Evolutionary conservation across 2,113 vertebrate species (phyloP), one percentile per base, ranked within the genome.

Genomic region (Columba livia): DNA sequence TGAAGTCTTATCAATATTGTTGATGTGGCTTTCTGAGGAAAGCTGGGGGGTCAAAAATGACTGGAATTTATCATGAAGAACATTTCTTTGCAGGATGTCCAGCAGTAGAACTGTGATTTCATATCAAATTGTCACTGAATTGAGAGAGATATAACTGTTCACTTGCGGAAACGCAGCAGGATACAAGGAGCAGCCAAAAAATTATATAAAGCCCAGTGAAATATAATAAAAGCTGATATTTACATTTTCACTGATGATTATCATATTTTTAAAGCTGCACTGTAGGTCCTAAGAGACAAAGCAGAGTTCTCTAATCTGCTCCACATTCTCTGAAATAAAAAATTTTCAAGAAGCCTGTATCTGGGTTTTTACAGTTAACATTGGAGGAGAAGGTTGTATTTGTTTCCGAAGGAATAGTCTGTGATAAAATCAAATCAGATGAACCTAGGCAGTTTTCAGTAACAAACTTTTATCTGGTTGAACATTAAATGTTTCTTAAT

Each of bases 1-100:
- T 47, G 96, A 97, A 97, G 89, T 95, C 96, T 97, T 98, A 98
- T 97, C 97, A 95, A 94, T 98, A 97, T 72, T 91, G 94, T 95
- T 97, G 93, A 94, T 96, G 94, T 31, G 75, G 85, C 60, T 97
- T 91, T 98, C 93, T 70, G 70, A 95, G 96, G 95, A 97, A 97
- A 97, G 77, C 85, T 82, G 90, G 92, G 92, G 97, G 95, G 97
- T 97, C 97, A 98, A 96, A 98, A 98, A 97, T 96, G 82, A 83
- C 90, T 95, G 85, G 67, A 96, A 98, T 98, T 96, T 94, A 97
- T 97, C 93, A 96, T 29, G n/a, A 96, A 90, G 69, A 96, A 56
- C 67, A 91, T 96, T 96, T 92, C 83, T 97, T 97, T 93, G 91
- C 86, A 94, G 74, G 82, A 94, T 95, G 77, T 91, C 89, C 94